Conservation (phyloP, 2,888 invertebrate species). For the Chalcosyrphus nemorum region DNA sequence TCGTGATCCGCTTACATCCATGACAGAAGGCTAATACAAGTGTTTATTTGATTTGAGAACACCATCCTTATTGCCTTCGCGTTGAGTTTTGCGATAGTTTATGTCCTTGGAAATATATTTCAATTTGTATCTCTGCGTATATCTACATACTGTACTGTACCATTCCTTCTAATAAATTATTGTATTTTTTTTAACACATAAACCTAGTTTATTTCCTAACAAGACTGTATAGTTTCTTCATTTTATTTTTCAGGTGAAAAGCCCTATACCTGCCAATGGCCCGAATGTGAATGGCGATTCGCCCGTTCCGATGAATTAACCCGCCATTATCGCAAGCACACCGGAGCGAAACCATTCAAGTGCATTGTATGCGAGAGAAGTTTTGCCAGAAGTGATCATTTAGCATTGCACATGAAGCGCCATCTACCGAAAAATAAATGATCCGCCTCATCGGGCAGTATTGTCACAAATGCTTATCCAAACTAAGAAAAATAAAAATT, state of each 20-base stretch:
- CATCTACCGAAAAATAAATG: slow-evolving; percentile 91
- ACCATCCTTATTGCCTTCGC: no score
- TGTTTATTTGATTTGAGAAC: no score
- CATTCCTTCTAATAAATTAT: no score
- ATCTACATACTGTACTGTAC: no score
- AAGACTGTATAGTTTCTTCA: slow-evolving; percentile 3
- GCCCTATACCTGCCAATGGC: slow-evolving; percentile 99
- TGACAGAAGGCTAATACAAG: no score
- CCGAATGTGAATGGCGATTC: slow-evolving; percentile 98
- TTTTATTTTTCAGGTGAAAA: slow-evolving; percentile 90
- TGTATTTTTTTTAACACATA: no score
- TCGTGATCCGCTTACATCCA: no score
- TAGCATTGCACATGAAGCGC: slow-evolving; percentile 97
- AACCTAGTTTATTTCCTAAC: not conserved
- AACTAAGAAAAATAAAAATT: slow-evolving; percentile 43
- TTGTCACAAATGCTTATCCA: slow-evolving; percentile 39
- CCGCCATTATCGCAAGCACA: slow-evolving; percentile 98
- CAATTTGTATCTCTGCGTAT: no score
- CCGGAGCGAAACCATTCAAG: slow-evolving; percentile 98
- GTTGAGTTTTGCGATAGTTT: no score
- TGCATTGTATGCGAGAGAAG: slow-evolving; percentile 97
- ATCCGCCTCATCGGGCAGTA: slow-evolving; percentile 52
- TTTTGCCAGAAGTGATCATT: slow-evolving; percentile 97
- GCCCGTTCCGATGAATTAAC: slow-evolving; percentile 98
- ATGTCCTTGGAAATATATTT: no score